These are phyloP conservation scores for Pterostichus niger DNA, from an alignment of 2,888 invertebrate species.

Conservation along the genomic window DNA sequence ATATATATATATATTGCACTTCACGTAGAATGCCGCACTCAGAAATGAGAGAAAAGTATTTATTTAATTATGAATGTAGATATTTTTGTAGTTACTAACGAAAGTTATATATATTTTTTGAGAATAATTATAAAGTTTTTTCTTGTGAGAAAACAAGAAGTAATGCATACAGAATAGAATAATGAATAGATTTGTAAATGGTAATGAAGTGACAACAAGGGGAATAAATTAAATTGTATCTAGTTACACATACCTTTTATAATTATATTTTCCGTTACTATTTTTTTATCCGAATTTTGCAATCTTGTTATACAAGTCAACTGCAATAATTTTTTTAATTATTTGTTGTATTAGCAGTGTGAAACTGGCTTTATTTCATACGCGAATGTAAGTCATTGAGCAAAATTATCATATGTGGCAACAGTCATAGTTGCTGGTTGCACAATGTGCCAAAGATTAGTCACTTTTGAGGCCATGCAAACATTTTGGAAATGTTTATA, in stretches of 20 bases:
- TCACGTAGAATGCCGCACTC: too few relatives aligned
- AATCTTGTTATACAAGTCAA: background rate
- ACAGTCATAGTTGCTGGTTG: constrained; percentile 20
- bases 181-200: constrained; percentile 38
- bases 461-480: constrained; percentile 61
- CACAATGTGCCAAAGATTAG: constrained; percentile 55
- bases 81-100: too few relatives aligned
- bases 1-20: too few relatives aligned
- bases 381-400: constrained; percentile 62
- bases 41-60: too few relatives aligned
- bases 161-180: constrained; percentile 25
- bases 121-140: background rate
- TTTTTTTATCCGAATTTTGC: constrained; percentile 29
- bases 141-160: constrained; percentile 32
- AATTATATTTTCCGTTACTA: constrained; percentile 37
- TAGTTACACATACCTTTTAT: constrained; percentile 14
- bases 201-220: constrained; percentile 30
- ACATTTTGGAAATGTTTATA: constrained; percentile 54
- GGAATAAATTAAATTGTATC: constrained; percentile 49
- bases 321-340: too few relatives aligned
- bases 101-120: too few relatives aligned
- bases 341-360: constrained; percentile 38
- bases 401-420: constrained; percentile 63
- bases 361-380: constrained; percentile 30
- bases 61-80: too few relatives aligned